Evolutionary conservation across 2,797 vertebrate species (phyloP).

Genomic region (Fratercula arctica): DNA sequence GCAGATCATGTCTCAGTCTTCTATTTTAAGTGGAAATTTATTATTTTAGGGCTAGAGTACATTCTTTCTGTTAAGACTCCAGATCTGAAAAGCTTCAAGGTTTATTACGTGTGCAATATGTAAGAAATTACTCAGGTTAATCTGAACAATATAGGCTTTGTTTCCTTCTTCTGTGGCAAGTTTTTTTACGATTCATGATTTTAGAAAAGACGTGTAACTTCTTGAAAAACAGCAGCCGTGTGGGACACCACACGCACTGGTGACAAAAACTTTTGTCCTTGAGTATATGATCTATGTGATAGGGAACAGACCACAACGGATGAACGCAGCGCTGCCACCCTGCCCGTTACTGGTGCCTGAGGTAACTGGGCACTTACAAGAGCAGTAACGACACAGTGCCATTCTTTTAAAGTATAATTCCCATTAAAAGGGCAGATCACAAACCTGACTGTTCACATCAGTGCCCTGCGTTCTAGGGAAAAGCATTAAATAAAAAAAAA

Average conservation of each 20-base stretch:
- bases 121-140: neutral
- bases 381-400: rapidly evolving
- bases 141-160: neutral
- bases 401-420: neutral
- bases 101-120: neutral
- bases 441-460: rapidly evolving
- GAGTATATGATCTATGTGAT: too few relatives aligned
- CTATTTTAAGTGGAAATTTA: neutral
- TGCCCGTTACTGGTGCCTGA: rapidly evolving
- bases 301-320: too few relatives aligned
- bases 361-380: rapidly evolving
- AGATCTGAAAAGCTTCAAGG: neutral
- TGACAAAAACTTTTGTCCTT: neutral
- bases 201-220: neutral
- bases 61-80: neutral
- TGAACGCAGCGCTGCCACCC: too few relatives aligned
- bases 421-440: neutral
- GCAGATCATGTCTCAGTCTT: neutral
- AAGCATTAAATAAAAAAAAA: neutral
- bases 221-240: neutral
- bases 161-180: neutral
- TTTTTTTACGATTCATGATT: neutral
- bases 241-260: rapidly evolving
- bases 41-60: neutral
- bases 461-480: neutral